phyloP scores from a whole-genome alignment of 1,140 invertebrate genomes.

The Polyergus mexicanus region DNA sequence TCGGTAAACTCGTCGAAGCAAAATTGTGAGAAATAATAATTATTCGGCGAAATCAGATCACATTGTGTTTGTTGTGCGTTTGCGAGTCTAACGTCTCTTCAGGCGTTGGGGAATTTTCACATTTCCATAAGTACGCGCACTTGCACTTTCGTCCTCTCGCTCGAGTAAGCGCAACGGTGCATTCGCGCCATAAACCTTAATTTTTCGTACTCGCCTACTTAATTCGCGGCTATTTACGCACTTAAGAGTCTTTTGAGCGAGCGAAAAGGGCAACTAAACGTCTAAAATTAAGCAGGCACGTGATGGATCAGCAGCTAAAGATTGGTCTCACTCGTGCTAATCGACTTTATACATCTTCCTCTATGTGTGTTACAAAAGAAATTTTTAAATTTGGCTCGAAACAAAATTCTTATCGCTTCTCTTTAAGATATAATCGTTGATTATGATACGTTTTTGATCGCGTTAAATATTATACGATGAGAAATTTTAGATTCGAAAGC shows the following conservation, averaged over 20 bases:
- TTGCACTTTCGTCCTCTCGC: slow-evolving; percentile 39
- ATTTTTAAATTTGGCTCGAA: slow-evolving; percentile 2
- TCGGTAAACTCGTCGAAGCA: too few relatives aligned
- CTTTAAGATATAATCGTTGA: slow-evolving; percentile 2
- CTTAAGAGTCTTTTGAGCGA: slow-evolving; percentile 46
- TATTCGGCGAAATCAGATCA: too few relatives aligned
- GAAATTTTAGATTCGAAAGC: background rate
- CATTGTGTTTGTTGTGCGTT: background rate
- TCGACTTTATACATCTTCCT: slow-evolving; percentile 16
- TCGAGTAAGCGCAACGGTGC: slow-evolving; percentile 5
- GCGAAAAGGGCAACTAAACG: slow-evolving; percentile 51
- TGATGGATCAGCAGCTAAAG: slow-evolving; percentile 66
- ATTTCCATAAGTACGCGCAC: background rate
- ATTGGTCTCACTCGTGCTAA: slow-evolving; percentile 52
- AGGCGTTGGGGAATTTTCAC: too few relatives aligned
- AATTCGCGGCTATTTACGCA: slow-evolving; percentile 65
- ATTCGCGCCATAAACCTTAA: slow-evolving; percentile 34
- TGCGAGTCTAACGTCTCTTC: too few relatives aligned
- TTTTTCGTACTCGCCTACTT: slow-evolving; percentile 70
- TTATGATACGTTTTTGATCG: background rate
- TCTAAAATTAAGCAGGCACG: slow-evolving; percentile 69
- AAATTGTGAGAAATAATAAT: too few relatives aligned
- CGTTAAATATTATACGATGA: background rate
- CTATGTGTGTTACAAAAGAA: slow-evolving; percentile 21
- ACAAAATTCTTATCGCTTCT: slow-evolving; percentile 22